These are phyloP conservation scores for Podotricha telesiphe DNA, from an alignment of 2,888 invertebrate genomes.

Conservation along the genomic window DNA sequence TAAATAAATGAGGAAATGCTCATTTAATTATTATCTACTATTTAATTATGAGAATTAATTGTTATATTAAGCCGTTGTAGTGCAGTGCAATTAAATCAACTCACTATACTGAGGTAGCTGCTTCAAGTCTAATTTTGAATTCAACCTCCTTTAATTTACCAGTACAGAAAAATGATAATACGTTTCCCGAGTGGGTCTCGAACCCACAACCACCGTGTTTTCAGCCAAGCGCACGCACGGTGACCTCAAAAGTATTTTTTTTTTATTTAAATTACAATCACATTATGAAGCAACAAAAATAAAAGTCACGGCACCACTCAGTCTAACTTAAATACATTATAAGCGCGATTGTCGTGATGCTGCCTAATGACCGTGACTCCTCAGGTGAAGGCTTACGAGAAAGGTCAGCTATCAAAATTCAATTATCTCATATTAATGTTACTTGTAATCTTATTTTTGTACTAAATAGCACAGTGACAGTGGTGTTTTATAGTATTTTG, in stretches of 20 bases:
- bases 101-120: background rate
- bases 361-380: slow-evolving; percentile 40
- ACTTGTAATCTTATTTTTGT: slow-evolving; percentile 6
- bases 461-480: background rate
- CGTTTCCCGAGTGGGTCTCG: too few species aligned
- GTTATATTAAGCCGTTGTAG: background rate
- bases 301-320: slow-evolving; percentile 13
- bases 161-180: too few species aligned
- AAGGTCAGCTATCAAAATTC: slow-evolving; percentile 35
- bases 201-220: too few species aligned
- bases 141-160: too few species aligned
- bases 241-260: too few species aligned
- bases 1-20: slow-evolving; percentile 5
- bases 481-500: background rate
- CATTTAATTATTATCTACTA: background rate
- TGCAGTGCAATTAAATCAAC: background rate
- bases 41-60: slow-evolving; percentile 8
- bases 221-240: too few species aligned
- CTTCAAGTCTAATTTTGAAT: background rate
- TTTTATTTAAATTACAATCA: too few species aligned
- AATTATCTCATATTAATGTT: slow-evolving; percentile 26
- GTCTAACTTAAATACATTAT: background rate
- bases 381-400: slow-evolving; percentile 33
- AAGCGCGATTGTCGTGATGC: slow-evolving; percentile 21
- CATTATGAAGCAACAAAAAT: background rate